Conservation (phyloP, 2,113 vertebrate genomes). For the Microcebus jonahi region DNA sequence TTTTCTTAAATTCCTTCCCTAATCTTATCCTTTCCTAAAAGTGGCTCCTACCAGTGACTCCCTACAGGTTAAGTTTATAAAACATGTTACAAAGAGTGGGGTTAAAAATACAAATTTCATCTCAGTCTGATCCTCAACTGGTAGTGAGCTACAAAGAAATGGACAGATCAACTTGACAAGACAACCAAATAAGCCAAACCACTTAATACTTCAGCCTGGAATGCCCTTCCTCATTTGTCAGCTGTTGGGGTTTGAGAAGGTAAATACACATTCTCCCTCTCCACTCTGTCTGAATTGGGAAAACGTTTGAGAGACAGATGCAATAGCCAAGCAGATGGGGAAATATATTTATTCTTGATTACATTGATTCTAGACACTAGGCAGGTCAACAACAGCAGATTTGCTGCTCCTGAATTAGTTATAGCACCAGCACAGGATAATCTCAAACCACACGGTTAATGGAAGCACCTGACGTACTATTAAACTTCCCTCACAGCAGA, state of each 20-base stretch:
- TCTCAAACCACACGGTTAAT: background rate
- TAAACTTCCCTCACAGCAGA: background rate
- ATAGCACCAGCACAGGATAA: background rate
- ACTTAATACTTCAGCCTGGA: background rate
- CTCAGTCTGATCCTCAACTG: background rate
- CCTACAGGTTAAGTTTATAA: background rate
- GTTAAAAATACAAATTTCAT: background rate
- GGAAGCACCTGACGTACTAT: background rate
- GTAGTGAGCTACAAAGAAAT: background rate
- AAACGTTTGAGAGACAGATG: background rate
- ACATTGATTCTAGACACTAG: background rate
- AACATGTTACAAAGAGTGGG: background rate
- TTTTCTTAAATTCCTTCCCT: background rate
- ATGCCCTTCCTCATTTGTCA: background rate
- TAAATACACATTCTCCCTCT: background rate
- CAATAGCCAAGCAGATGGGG: background rate
- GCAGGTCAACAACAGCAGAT: background rate
- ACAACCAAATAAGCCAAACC: background rate
- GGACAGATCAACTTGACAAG: background rate
- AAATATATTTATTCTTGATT: slow-evolving; percentile 5
- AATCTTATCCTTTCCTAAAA: background rate
- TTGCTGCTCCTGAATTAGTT: background rate
- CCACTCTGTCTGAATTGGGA: background rate
- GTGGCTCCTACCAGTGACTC: background rate
- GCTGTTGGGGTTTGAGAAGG: background rate